phyloP scores from a whole-genome alignment of 2,888 invertebrate genomes.

The Smittia aterrima region DNA sequence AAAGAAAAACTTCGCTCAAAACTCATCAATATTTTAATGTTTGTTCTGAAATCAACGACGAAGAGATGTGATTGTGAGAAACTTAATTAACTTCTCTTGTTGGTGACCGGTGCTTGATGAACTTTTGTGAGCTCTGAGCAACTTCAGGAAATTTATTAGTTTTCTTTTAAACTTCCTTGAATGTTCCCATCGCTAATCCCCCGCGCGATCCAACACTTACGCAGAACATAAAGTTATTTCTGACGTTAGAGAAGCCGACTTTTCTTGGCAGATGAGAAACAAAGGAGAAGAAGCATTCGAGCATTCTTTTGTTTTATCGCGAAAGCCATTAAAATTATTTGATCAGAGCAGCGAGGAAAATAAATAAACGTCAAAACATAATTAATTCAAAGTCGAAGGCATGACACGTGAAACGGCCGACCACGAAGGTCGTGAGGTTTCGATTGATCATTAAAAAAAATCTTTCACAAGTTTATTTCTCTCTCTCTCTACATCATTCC shows the following conservation, averaged over 20 bases:
- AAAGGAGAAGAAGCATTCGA: background rate
- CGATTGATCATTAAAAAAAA: background rate
- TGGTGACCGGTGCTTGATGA: background rate
- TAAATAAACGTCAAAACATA: slow-evolving; percentile 33
- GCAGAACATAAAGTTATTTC: slow-evolving; percentile 6
- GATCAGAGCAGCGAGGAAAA: background rate
- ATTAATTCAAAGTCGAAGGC: slow-evolving; percentile 1
- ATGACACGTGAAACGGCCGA: background rate
- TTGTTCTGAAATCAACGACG: background rate
- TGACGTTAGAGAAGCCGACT: background rate
- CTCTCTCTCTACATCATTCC: background rate
- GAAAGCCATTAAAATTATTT: background rate
- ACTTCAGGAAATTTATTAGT: too few relatives aligned
- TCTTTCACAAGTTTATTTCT: slow-evolving; percentile 2
- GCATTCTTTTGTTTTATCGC: slow-evolving; percentile 30
- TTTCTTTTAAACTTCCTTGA: too few relatives aligned
- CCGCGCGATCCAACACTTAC: background rate
- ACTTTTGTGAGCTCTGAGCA: background rate
- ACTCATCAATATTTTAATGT: background rate
- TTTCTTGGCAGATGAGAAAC: background rate
- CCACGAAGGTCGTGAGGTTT: background rate
- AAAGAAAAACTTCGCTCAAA: background rate
- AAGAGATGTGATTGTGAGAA: slow-evolving; percentile 20
- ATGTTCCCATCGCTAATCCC: too few relatives aligned
- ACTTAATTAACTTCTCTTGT: slow-evolving; percentile 29